These are phyloP conservation scores for Graptemys geographica DNA, from an alignment of 2,797 vertebrate species.

Conservation along the genomic window DNA sequence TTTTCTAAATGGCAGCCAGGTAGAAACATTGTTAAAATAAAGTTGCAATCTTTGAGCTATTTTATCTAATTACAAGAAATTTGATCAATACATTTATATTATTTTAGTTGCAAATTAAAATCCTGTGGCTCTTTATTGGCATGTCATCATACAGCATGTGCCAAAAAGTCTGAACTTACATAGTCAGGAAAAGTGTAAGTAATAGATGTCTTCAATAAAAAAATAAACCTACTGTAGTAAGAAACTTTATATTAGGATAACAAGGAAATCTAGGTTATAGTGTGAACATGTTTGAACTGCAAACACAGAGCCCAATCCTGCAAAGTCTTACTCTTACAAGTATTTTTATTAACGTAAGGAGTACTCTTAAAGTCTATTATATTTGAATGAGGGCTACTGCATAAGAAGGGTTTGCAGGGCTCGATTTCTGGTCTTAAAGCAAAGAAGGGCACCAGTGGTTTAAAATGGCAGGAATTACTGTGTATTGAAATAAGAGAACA, in stretches of 20 bases:
- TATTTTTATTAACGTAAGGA: neutral
- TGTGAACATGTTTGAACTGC: neutral
- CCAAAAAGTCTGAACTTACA: neutral
- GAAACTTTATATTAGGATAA: neutral
- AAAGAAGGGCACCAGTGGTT: accelerated
- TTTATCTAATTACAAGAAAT: slow-evolving; percentile 1
- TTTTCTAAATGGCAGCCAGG: neutral
- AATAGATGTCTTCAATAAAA: slow-evolving; percentile 27
- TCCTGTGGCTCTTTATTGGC: slow-evolving; percentile 15
- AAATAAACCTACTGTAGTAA: slow-evolving; percentile 11
- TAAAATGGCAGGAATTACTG: neutral
- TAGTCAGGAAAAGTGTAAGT: neutral
- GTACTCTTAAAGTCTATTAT: neutral
- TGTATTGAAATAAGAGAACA: neutral
- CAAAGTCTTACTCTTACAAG: neutral
- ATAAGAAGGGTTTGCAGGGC: neutral
- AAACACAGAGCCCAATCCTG: neutral
- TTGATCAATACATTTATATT: slow-evolving; percentile 21
- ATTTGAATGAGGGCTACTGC: neutral
- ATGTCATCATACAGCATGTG: neutral
- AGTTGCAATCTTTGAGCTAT: neutral
- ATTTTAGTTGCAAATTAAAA: slow-evolving; percentile 48
- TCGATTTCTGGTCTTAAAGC: neutral
- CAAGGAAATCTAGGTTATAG: neutral
- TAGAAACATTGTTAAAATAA: neutral